A percentile compares a stretch with the other conserved stretches of the same genome.
Conservation (phyloP, 2,797 vertebrate genomes). For the Simalia tracyae region DNA sequence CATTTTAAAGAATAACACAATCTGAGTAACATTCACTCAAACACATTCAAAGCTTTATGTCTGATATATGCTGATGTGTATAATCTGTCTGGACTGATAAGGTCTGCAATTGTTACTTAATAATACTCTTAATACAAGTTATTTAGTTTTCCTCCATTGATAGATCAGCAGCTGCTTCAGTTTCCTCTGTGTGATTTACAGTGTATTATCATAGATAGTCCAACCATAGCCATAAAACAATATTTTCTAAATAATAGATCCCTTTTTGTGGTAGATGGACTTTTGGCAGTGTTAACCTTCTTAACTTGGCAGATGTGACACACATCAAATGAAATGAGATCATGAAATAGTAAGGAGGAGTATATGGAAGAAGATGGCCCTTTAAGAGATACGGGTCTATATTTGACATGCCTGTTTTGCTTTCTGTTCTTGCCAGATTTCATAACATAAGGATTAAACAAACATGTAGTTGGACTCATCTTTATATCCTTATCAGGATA, state of each 20-base stretch:
- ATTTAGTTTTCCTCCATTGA: background rate
- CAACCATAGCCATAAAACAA: background rate
- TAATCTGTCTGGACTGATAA: background rate
- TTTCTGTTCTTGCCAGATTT: background rate
- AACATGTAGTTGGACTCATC: background rate
- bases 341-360: background rate
- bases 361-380: background rate
- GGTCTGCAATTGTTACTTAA: slow-evolving; percentile 14
- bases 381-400: background rate
- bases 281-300: background rate
- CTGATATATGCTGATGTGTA: background rate
- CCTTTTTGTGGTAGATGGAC: no score
- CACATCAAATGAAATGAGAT: background rate
- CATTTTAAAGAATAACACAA: background rate
- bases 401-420: background rate
- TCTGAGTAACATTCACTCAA: slow-evolving; percentile 12
- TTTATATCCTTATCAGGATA: no score
- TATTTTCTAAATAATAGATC: background rate
- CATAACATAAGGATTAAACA: background rate
- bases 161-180: background rate
- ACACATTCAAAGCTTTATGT: background rate
- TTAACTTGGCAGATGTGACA: background rate
- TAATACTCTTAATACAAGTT: slow-evolving; percentile 5
- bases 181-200: background rate
- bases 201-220: slow-evolving; percentile 7